These are phyloP conservation scores for Cancer borealis DNA, from an alignment of 2,888 invertebrate species.

Conservation along the genomic window DNA sequence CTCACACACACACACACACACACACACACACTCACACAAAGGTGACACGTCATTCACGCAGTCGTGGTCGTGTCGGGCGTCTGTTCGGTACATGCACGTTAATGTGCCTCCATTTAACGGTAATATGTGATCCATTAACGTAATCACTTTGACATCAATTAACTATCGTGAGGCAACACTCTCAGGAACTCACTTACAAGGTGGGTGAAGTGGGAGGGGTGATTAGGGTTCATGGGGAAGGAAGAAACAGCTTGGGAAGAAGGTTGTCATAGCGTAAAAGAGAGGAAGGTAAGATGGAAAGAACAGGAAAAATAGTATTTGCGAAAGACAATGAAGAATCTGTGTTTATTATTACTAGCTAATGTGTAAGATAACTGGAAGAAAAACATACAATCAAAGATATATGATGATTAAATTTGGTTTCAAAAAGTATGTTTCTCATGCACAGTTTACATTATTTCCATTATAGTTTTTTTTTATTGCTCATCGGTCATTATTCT, in stretches of 20 bases:
- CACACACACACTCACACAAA: background rate
- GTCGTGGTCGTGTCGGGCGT: background rate
- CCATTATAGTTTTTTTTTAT: too few relatives aligned
- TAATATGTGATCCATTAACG: conserved; percentile 4
- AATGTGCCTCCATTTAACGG: conserved; percentile 26
- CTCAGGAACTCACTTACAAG: background rate
- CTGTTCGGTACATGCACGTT: background rate
- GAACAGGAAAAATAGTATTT: background rate
- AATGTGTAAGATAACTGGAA: background rate
- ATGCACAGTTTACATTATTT: too few relatives aligned
- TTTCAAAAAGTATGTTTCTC: too few relatives aligned
- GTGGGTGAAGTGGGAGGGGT: background rate
- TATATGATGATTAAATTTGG: too few relatives aligned
- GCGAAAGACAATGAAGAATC: background rate
- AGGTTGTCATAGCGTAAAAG: background rate
- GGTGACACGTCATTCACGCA: background rate
- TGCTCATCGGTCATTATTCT: too few relatives aligned
- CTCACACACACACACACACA: background rate
- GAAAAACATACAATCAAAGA: too few relatives aligned
- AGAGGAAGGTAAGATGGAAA: background rate
- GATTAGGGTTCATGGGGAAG: background rate
- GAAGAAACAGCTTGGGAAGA: background rate
- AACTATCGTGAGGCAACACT: conserved; percentile 5
- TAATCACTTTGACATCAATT: conserved; percentile 9
- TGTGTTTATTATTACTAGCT: background rate